Base-by-base conservation (phyloP, 2,888 invertebrate species). In the Eupeodes luniger region DNA sequence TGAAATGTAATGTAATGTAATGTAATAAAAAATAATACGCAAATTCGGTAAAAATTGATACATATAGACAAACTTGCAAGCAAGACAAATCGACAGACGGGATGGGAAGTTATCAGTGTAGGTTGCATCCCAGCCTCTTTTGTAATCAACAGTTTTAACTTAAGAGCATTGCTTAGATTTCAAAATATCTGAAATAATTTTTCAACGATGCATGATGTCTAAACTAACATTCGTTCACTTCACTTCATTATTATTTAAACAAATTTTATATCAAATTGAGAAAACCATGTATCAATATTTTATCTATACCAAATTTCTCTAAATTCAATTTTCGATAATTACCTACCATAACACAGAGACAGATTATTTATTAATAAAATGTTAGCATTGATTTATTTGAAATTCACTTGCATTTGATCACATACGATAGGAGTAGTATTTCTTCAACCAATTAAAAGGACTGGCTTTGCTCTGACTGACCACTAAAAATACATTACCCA, bases 381-480 rank as follows among this genome's bases (percentile, higher is more conserved):
- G 44, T 55, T 51, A 12, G 14, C 57, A n/a, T 64, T 70, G 69
- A 82, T 77, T 70, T 49, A 70, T 49, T 61, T 47, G 16, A 49
- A 70, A 79, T 67, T 62, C 72, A 59, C 59, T 53, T 40, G 61
- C 40, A 64, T 51, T 47, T 72, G 57, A 69, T 78, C 70, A 47
- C 70, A 77, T 70, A 62, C 66, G 27, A 27, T 1, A 27, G 27
- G 27, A 27, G 27, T 74, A 74, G 51, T 49, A 70, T 70, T 16
- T 49, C 55, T 75, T 64, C n/a, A 34, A 51, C 27, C 69, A 80
- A 84, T 80, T 80, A 55, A 84, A 11, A 70, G 7, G 34, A 55
- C 62, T 75, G 36, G 74, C 74, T 74, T 74, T 27, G 27, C 27
- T 53, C 61, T 44, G 67, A 84, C 67, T 74, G 79, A 69, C 66